phyloP scores from a whole-genome alignment of 2,797 vertebrate genomes.

The Percopsis omiscomaycus region DNA sequence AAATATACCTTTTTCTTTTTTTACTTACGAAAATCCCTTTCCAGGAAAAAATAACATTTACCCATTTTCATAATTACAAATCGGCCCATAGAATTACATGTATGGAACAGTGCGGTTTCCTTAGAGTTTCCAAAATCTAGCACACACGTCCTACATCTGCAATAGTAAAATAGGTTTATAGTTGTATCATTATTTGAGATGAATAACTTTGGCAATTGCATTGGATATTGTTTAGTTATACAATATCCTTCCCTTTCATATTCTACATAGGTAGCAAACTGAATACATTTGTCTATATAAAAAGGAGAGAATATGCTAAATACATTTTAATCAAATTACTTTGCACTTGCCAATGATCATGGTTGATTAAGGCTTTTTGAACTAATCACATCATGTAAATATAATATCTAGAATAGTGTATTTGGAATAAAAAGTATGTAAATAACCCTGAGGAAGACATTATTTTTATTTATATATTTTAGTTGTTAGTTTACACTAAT shows the following conservation, averaged over 20 bases:
- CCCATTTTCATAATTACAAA: too few relatives aligned
- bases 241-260: conserved; percentile 41
- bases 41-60: too few relatives aligned
- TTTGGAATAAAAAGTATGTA: conserved; percentile 10
- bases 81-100: too few relatives aligned
- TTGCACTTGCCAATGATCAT: too few relatives aligned
- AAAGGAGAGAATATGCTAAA: too few relatives aligned
- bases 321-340: too few relatives aligned
- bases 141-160: not conserved
- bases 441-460: conserved; percentile 29
- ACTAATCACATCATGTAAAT: conserved; percentile 17
- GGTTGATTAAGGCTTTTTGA: conserved; percentile 44
- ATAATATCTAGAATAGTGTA: conserved; percentile 21
- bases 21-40: too few relatives aligned
- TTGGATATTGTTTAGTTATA: conserved; percentile 25
- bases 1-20: conserved; percentile 48
- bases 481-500: not conserved
- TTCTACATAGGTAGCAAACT: not conserved
- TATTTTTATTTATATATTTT: conserved; percentile 8
- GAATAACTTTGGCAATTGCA: conserved; percentile 34
- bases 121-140: conserved; percentile 29
- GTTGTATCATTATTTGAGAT: conserved; percentile 31
- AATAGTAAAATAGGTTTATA: conserved; percentile 19
- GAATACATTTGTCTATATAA: too few relatives aligned
- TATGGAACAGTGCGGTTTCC: too few relatives aligned